A percentile compares a stretch with the other conserved stretches of the same genome.
Conservation (phyloP, 1,140 invertebrate genomes). For the Temnothorax longispinosus region DNA sequence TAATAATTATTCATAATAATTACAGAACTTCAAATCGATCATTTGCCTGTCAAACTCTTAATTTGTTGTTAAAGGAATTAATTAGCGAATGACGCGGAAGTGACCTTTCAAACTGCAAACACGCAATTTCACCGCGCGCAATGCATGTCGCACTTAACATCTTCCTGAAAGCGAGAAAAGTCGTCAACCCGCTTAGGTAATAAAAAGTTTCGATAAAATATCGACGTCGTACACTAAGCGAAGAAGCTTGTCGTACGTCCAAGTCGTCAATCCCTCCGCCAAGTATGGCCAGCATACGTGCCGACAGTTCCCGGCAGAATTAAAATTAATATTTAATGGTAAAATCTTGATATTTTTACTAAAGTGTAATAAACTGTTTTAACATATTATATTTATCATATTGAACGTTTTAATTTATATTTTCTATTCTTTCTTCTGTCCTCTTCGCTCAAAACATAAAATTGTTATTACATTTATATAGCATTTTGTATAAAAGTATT, state of each 20-base stretch:
- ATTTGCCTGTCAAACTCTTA: constrained; percentile 34
- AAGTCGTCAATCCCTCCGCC: constrained; percentile 19
- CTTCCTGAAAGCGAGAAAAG: constrained; percentile 37
- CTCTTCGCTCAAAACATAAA: background rate
- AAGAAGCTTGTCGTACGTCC: constrained; percentile 31
- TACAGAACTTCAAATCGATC: constrained; percentile 19
- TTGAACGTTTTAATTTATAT: background rate
- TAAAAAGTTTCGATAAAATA: constrained; percentile 30
- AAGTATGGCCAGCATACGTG: background rate
- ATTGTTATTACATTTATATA: background rate
- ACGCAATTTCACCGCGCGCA: constrained; percentile 25
- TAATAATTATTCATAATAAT: constrained; percentile 17
- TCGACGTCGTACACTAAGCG: constrained; percentile 25
- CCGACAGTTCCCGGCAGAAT: background rate
- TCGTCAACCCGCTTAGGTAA: background rate
- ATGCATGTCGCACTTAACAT: background rate
- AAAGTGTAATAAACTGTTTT: background rate
- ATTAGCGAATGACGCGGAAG: constrained; percentile 40
- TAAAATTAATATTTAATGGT: constrained; percentile 31
- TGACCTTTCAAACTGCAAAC: constrained; percentile 4
- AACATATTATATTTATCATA: background rate
- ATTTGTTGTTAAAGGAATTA: constrained; percentile 39
- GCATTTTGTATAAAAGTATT: background rate
- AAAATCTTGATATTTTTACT: constrained; percentile 29
- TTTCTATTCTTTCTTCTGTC: background rate